Base-by-base conservation (phyloP, 2,113 vertebrate genomes). In the Condylura cristata region DNA sequence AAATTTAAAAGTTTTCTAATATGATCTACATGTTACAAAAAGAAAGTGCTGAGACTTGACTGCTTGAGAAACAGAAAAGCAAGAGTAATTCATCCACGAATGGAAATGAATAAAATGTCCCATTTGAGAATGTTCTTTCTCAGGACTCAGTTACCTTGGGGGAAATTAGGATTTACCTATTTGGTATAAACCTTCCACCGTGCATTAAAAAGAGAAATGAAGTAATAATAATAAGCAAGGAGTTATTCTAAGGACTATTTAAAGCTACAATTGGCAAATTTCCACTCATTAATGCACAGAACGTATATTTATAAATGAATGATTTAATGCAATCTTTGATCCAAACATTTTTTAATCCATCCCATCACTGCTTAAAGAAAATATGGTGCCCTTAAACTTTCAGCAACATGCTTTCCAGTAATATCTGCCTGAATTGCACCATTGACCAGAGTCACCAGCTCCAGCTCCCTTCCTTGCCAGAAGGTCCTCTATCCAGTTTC, bases 21-120 rank as follows among this genome's bases (percentile, higher is more conserved):
- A 8, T 11, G 16, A 78, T 34, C 3, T 41, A 53, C 74, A 94
- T 89, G 39, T 75, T 65, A 39, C 22, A 71, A 14, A 92, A 34
- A 89, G 28, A 66, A 95, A 76, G 22, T 85, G 20, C 6, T 87
- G 60, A 81, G 63, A 95, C 30, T 24, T n/a, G 44, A 79, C 17
- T 92, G 24, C 46, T 94, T 74, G 94, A 89, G 96, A 96, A 26
- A 66, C 4, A 65, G 26, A 46, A 96, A 96, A 22, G 13, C 58
- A 91, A 37, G 2, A 79, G 22, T 48, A 75, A 72, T 4, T 89
- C 0, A 3, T 87, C 89, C 41, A 56, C 82, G 46, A 97, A 92
- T 86, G 86, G 90, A 94, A 41, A 92, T 51, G 17, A 97, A 71
- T n/a, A 80, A 84, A 32, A 58, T 9, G 86, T 86, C 44, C 65